Base-by-base conservation (phyloP, 2,888 invertebrate genomes). In the Antheraea assamensis region DNA sequence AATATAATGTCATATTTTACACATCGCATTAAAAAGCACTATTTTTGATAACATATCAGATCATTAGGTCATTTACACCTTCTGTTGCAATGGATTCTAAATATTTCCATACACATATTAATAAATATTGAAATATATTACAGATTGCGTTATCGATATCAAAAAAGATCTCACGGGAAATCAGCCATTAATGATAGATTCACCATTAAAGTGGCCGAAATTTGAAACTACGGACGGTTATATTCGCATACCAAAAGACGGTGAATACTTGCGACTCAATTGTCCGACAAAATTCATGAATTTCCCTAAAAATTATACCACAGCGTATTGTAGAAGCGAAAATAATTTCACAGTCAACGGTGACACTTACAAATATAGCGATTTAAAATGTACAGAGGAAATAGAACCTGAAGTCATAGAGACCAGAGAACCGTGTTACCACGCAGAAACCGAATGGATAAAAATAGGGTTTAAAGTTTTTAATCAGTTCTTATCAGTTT, bases 131-230 rank as follows among this genome's bases (percentile, higher is more conserved):
- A 72, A 74, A 52, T 30, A 61, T 71, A 72, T 87, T 85, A 52
- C 84, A 92, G 91, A 85, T 74, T 92, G 92, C 75, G 70, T 80
- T 19, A 71, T 91, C 21, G 81, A 88, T 70, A 77, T 82, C 4
- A 72, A 78, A 47, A 74, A 76, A 19, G 81, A 85, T 52, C 81
- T 87, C 17, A 72, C 76, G 21, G 72, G 64, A 15, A 79, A 81
- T 10, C 84, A 84, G 47, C 88, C 88, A 0, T 47, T 90, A 15
- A 80, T 88, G 72, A 13, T 80, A 10, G 79, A 85, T 17, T 75
- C 76, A 4, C 52, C 71, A 0, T 42, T 78, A 0, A 71, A 72
- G 17, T 80, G 84, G 76, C 78, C 83, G 21, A 4, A 55, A 1
- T 84, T 81, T 68, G 75, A 81, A 55, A 80, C 77, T 1, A 55